Base-by-base conservation (phyloP, 2,888 invertebrate species). In the Balanococcus diminutus region DNA sequence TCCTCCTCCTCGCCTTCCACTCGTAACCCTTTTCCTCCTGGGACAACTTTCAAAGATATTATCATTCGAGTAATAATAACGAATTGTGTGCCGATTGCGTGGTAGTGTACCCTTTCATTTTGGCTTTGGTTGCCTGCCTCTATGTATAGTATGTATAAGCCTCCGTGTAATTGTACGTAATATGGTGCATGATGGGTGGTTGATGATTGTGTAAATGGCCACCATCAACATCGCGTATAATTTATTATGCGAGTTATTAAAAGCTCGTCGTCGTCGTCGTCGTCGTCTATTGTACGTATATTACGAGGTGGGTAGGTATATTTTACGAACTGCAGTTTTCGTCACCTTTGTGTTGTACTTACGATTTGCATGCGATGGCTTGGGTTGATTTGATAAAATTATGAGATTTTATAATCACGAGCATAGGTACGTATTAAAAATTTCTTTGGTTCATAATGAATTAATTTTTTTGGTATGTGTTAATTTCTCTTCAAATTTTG, bases 21-120 rank as follows among this genome's bases (percentile, higher is more conserved):
- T 67, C 67, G 14, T 46, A 72, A 67, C 67, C 67, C 84, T 36
- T 85, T 46, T 75, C 36, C 67, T 19, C 79, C 28, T 79, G 85
- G 85, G 85, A 85, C 79, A 85, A 85, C 85, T 85, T 75, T 85
- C 85, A 85, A 85, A 85, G 75, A 85, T 39, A 84, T 46, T 79
- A 79, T 79, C 75, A 36, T 79, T 79, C 36, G 28, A 67, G 67
- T 67, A 67, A 67, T 67, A 67, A 67, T 67, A 67, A 67, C 67
- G 67, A 67, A 67, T 67, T 67, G 67, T 67, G 67, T 67, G 67
- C 28, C 67, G 67, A 67, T 67, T 67, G 67, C 67, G 67, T 67
- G 67, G 56, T 6, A n/a, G n/a, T 46, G 39, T 22, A 56, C 56
- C 56, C 56, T 56, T 56, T 56, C 56, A 14, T n/a, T 56, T 56